These are phyloP conservation scores for Elmis aenea DNA, from an alignment of 2,888 invertebrate species.

Conservation along the genomic window DNA sequence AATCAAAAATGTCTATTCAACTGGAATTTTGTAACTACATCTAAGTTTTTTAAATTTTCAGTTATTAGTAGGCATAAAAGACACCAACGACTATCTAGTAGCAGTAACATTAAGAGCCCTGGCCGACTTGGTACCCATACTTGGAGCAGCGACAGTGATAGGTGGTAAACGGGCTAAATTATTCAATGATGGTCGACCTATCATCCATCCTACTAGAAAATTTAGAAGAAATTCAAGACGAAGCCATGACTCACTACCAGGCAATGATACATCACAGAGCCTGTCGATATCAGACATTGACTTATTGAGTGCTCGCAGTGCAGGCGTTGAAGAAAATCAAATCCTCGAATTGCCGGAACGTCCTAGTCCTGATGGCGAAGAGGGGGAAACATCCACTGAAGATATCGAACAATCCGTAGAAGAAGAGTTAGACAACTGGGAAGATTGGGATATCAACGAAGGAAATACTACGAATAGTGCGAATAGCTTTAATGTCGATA, in stretches of 20 bases:
- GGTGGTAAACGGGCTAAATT: constrained; percentile 75
- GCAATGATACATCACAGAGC: neutral
- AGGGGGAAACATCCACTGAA: constrained; percentile 54
- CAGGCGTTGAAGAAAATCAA: constrained; percentile 40
- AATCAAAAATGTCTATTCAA: too few relatives aligned
- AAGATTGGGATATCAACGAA: constrained; percentile 66
- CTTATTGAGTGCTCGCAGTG: constrained; percentile 3
- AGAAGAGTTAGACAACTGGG: constrained; percentile 71
- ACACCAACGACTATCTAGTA: constrained; percentile 78
- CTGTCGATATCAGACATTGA: constrained; percentile 1
- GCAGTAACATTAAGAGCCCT: constrained; percentile 74
- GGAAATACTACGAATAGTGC: constrained; percentile 8
- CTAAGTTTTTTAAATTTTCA: constrained; percentile 34
- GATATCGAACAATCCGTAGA: constrained; percentile 43
- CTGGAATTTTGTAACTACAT: too few relatives aligned
- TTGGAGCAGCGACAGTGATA: constrained; percentile 81
- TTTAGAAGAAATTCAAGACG: constrained; percentile 17
- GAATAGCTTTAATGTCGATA: neutral
- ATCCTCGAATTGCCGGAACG: constrained; percentile 60
- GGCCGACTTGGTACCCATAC: constrained; percentile 77
- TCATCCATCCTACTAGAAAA: constrained; percentile 23
- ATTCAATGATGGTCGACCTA: constrained; percentile 83
- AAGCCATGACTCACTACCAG: constrained; percentile 7
- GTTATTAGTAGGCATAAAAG: constrained; percentile 81
- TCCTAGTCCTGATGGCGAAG: constrained; percentile 79